phyloP scores from a whole-genome alignment of 2,797 vertebrate species.

The Chlorospingus semifuscus region DNA sequence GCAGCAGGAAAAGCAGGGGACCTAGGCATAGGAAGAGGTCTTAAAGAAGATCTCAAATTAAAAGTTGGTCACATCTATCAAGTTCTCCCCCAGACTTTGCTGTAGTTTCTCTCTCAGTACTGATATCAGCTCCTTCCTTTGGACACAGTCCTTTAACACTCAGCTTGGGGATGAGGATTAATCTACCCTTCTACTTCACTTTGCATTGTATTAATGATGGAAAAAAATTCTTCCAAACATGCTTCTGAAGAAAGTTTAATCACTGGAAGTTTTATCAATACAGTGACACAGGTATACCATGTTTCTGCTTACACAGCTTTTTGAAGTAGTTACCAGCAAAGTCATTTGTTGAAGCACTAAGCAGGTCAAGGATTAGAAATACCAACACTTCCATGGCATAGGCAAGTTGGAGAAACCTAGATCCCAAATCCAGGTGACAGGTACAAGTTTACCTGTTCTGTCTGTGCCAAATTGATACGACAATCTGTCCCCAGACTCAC shows the following conservation, averaged over 20 bases:
- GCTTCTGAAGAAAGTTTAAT: background rate
- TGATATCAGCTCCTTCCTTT: background rate
- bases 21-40: background rate
- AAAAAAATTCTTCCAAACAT: background rate
- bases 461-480: background rate
- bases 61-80: rapidly evolving
- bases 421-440: background rate
- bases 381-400: background rate
- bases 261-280: background rate
- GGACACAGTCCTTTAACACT: background rate
- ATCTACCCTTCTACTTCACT: background rate
- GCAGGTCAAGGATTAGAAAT: background rate
- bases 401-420: background rate
- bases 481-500: background rate
- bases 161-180: background rate
- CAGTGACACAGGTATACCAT: rapidly evolving
- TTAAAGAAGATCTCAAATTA: background rate
- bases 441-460: background rate
- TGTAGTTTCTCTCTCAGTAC: background rate
- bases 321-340: background rate
- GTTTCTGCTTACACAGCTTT: background rate
- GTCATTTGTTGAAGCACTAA: background rate
- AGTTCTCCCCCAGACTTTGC: background rate
- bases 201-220: rapidly evolving
- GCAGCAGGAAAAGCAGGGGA: background rate